Conservation (phyloP, 2,888 invertebrate species). For the Drosophila borealis region DNA sequence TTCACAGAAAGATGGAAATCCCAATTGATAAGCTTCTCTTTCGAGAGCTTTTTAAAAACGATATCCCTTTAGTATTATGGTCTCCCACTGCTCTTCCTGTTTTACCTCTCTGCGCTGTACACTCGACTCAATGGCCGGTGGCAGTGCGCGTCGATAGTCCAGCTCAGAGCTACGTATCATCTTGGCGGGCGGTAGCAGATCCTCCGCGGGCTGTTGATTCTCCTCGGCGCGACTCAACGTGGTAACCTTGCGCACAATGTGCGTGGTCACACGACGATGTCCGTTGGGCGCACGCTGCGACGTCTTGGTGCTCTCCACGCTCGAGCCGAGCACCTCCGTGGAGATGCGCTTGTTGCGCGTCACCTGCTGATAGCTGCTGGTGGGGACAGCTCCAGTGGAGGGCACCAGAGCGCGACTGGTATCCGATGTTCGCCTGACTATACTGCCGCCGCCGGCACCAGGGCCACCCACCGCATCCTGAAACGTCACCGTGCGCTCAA, state of each 20-base stretch:
- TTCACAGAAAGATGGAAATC: too few relatives aligned
- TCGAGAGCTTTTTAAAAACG: too few relatives aligned
- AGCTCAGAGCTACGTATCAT: slow-evolving; percentile 86
- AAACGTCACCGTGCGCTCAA: slow-evolving; percentile 84
- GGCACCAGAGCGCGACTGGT: slow-evolving; percentile 66
- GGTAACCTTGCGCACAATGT: slow-evolving; percentile 94
- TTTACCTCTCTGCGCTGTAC: slow-evolving; percentile 92
- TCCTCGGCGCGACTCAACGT: slow-evolving; percentile 95
- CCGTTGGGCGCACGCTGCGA: slow-evolving; percentile 92
- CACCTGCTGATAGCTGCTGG: slow-evolving; percentile 88
- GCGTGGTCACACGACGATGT: slow-evolving; percentile 92
- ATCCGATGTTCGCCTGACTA: slow-evolving; percentile 75
- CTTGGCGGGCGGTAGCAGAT: slow-evolving; percentile 86
- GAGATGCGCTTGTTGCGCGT: slow-evolving; percentile 93
- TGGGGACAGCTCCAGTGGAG: slow-evolving; percentile 19
- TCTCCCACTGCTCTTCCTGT: too few relatives aligned
- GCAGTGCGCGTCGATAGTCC: slow-evolving; percentile 85
- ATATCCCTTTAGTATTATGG: too few relatives aligned
- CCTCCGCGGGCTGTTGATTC: slow-evolving; percentile 88
- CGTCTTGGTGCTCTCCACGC: slow-evolving; percentile 93
- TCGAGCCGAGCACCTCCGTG: slow-evolving; percentile 94
- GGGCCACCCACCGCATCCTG: slow-evolving; percentile 64
- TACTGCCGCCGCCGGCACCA: slow-evolving; percentile 17
- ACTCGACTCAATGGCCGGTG: slow-evolving; percentile 86
- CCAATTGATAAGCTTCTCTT: too few relatives aligned